phyloP scores from a whole-genome alignment of 2,113 vertebrate genomes.

The Tricholaema leucomelas region DNA sequence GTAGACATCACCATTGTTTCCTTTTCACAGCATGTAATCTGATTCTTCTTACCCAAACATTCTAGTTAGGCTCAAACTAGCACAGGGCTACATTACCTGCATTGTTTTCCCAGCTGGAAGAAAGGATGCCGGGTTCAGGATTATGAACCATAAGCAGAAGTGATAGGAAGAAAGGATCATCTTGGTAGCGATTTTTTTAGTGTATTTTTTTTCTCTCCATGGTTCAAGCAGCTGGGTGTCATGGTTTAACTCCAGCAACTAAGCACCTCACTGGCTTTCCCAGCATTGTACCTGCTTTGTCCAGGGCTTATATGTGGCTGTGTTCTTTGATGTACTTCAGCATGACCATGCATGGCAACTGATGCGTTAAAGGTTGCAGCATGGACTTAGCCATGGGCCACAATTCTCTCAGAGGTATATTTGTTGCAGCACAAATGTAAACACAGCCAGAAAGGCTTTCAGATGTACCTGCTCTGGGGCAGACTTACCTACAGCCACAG shows the following conservation, averaged over 20 bases:
- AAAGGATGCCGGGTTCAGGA: background rate
- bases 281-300: background rate
- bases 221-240: background rate
- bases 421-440: background rate
- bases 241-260: background rate
- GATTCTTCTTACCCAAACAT: too few relatives aligned
- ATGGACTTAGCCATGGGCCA: too few relatives aligned
- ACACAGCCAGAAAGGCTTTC: background rate
- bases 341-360: background rate
- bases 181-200: background rate
- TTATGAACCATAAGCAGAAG: background rate
- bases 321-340: background rate
- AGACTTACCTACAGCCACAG: background rate
- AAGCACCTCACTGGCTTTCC: background rate
- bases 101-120: background rate
- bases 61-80: too few relatives aligned
- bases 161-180: background rate
- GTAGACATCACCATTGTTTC: too few relatives aligned
- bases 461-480: background rate
- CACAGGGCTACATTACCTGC: background rate
- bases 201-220: background rate
- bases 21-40: too few relatives aligned
- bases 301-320: background rate
- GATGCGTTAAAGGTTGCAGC: background rate
- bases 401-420: too few relatives aligned